Percentiles rank a stretch among this genome's conserved stretches.
Evolutionary conservation across 2,888 invertebrate genomes (phyloP).

Genomic region (Bugula neritina): DNA sequence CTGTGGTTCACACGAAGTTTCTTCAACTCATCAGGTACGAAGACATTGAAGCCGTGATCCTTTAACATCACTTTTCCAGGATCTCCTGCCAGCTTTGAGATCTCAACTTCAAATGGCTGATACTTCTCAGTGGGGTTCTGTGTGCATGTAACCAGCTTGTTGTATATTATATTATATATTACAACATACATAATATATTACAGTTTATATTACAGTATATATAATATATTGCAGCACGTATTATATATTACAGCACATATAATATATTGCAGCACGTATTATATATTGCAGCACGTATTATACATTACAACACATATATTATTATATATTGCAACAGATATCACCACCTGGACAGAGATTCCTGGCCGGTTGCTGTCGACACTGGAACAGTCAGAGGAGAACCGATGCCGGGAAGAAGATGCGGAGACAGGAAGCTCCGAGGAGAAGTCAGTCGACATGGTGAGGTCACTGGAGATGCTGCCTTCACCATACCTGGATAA

Average conservation of each 20-base stretch:
- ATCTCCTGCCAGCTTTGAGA: constrained; percentile 6
- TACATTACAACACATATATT: background rate
- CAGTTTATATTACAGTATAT: background rate
- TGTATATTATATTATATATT: background rate
- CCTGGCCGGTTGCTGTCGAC: background rate
- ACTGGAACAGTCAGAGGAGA: background rate
- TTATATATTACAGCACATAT: background rate
- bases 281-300: background rate
- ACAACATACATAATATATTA: background rate
- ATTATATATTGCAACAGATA: too few relatives aligned
- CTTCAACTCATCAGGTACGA: background rate
- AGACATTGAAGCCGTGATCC: background rate
- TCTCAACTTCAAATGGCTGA: background rate
- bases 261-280: background rate
- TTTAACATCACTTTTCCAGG: background rate
- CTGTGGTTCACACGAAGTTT: background rate
- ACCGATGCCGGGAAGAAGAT: background rate
- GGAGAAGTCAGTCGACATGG: too few relatives aligned
- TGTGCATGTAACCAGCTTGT: background rate
- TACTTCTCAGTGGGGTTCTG: background rate
- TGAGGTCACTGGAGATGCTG: too few relatives aligned
- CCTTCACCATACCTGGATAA: too few relatives aligned
- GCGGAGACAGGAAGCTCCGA: too few relatives aligned
- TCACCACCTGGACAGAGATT: background rate
- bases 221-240: too few relatives aligned